A percentile compares a stretch with the other conserved stretches of the same genome.
Evolutionary conservation across 1,140 invertebrate species (phyloP).

Genomic region (Drosophila suzukii): DNA sequence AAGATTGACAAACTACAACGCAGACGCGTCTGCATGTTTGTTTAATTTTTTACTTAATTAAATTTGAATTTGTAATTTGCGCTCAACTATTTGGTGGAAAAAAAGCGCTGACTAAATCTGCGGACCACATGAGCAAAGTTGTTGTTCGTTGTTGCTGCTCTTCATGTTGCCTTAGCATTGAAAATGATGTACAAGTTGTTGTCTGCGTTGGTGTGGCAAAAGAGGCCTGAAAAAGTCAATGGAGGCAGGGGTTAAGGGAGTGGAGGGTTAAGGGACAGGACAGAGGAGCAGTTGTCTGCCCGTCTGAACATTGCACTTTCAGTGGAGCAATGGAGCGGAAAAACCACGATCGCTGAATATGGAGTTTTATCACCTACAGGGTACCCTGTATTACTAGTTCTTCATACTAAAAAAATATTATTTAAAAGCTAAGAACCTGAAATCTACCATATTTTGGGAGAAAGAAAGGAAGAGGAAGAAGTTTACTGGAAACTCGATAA

Average conservation of each 20-base stretch:
- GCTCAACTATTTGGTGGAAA: slow-evolving; percentile 60
- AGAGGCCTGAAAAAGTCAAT: slow-evolving; percentile 54
- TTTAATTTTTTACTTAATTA: slow-evolving; percentile 84
- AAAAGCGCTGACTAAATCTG: slow-evolving; percentile 64
- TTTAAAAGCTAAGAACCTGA: too few relatives aligned
- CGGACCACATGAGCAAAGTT: slow-evolving; percentile 67
- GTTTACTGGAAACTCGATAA: too few relatives aligned
- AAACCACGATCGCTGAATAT: slow-evolving; percentile 9
- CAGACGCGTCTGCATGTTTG: slow-evolving; percentile 79
- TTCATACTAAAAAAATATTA: background rate
- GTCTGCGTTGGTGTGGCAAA: slow-evolving; percentile 71
- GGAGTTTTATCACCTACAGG: background rate
- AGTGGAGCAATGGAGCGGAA: slow-evolving; percentile 26
- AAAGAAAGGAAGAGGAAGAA: too few relatives aligned
- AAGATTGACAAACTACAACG: slow-evolving; percentile 72
- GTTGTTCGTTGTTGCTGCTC: slow-evolving; percentile 35
- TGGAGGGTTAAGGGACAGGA: slow-evolving; percentile 3
- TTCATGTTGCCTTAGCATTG: slow-evolving; percentile 79
- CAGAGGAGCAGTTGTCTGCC: slow-evolving; percentile 32
- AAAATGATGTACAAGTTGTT: slow-evolving; percentile 81
- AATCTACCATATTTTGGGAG: too few relatives aligned
- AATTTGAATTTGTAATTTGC: slow-evolving; percentile 83
- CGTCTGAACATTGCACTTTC: slow-evolving; percentile 39
- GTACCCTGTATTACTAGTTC: slow-evolving; percentile 7
- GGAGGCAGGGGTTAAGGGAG: slow-evolving; percentile 20